Evolutionary conservation across 2,888 invertebrate genomes (phyloP).

Genomic region (Sarcophaga rosellei): DNA sequence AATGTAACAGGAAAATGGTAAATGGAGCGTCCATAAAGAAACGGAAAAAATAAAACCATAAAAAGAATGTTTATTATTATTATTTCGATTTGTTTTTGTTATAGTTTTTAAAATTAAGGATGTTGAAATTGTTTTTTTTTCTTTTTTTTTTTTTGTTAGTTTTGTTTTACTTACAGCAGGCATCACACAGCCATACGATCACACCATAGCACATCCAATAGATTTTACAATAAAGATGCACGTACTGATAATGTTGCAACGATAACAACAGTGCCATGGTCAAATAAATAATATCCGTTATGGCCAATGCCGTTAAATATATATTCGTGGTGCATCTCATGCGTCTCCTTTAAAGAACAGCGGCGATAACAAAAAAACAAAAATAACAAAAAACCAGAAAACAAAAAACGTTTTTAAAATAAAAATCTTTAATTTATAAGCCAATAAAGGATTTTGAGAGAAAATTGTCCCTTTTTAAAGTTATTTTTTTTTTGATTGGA

Average conservation of each 20-base stretch:
- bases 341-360: constrained; percentile 81
- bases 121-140: constrained; percentile 39
- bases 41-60: constrained; percentile 66
- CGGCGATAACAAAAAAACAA: not conserved
- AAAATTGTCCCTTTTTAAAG: constrained; percentile 38
- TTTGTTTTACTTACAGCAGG: constrained; percentile 83
- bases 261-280: constrained; percentile 85
- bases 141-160: too few relatives aligned
- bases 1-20: constrained; percentile 18
- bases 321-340: constrained; percentile 90
- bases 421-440: constrained; percentile 23
- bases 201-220: constrained; percentile 85
- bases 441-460: constrained; percentile 1
- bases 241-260: constrained; percentile 84
- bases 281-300: constrained; percentile 87
- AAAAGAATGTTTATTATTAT: constrained; percentile 51
- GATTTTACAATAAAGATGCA: constrained; percentile 81
- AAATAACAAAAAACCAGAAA: too few relatives aligned
- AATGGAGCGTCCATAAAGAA: constrained; percentile 35
- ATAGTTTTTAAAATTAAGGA: constrained; percentile 31
- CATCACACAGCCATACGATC: constrained; percentile 85
- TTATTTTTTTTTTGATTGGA: not conserved
- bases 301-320: constrained; percentile 88
- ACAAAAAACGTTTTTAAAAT: not conserved
- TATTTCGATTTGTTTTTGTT: constrained; percentile 12